These are phyloP conservation scores for Teleopsis dalmanni DNA, from an alignment of 1,140 invertebrate species.

Conservation along the genomic window DNA sequence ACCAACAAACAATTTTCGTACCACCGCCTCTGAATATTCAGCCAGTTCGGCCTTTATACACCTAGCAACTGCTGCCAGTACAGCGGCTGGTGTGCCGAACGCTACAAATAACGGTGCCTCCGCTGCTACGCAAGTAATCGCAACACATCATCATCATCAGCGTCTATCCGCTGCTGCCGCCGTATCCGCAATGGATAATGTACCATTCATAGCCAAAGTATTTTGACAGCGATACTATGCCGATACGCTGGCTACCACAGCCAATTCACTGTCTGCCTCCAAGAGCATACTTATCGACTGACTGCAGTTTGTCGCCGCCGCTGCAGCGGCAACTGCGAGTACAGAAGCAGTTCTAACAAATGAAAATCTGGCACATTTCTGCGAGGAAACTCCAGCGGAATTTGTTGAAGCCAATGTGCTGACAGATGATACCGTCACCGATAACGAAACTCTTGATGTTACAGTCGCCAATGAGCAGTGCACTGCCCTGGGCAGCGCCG, in stretches of 20 bases:
- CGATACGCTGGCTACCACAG: slow-evolving; percentile 25
- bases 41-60: slow-evolving; percentile 26
- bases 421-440: background rate
- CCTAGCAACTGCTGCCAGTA: background rate
- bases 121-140: slow-evolving; percentile 6
- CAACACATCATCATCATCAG: slow-evolving; percentile 12
- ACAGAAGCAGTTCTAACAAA: too few relatives aligned
- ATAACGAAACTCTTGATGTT: background rate
- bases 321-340: slow-evolving; percentile 12
- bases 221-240: slow-evolving; percentile 45
- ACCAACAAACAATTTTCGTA: slow-evolving; percentile 16
- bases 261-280: slow-evolving; percentile 1
- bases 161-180: slow-evolving; percentile 16
- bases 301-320: slow-evolving; percentile 26
- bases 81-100: background rate
- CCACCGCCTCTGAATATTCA: slow-evolving; percentile 20
- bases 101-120: background rate
- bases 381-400: slow-evolving; percentile 1
- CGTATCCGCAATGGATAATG: slow-evolving; percentile 26
- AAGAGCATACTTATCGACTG: slow-evolving; percentile 26
- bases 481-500: slow-evolving; percentile 29
- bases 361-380: background rate
- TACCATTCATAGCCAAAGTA: slow-evolving; percentile 42
- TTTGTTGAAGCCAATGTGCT: background rate
- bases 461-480: slow-evolving; percentile 5